A percentile compares a stretch with the other conserved stretches of the same genome.
phyloP scores from a whole-genome alignment of 1,140 invertebrate species.

The Drosophila mayri region DNA sequence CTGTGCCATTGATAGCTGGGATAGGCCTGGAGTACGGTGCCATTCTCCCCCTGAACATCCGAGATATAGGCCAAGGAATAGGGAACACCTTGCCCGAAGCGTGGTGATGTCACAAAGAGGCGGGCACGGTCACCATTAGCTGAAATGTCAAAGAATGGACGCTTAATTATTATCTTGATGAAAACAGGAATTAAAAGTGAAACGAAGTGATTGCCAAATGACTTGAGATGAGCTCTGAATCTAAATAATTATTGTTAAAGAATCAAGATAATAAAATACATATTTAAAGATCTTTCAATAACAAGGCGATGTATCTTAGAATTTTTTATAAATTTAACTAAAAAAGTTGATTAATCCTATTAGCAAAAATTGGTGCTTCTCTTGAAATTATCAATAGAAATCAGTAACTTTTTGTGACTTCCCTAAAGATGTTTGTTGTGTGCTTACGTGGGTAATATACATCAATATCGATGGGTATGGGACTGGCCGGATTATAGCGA shows the following conservation, averaged over 20 bases:
- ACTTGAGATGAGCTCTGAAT: not conserved
- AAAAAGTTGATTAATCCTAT: not conserved
- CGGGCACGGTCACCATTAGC: conserved; percentile 17
- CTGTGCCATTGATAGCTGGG: conserved; percentile 67
- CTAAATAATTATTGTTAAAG: not conserved
- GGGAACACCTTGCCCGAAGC: conserved; percentile 64
- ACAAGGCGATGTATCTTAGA: not conserved
- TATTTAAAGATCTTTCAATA: not conserved
- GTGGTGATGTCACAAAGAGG: conserved; percentile 58
- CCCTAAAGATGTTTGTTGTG: not conserved
- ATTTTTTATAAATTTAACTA: not conserved
- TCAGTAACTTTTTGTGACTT: not conserved
- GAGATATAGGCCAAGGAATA: conserved; percentile 56
- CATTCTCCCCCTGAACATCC: conserved; percentile 37
- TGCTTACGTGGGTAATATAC: conserved; percentile 63
- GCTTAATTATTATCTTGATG: not conserved
- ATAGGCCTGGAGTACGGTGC: conserved; percentile 52
- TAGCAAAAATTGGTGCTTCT: not conserved
- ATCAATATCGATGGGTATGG: conserved; percentile 67
- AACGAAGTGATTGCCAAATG: not conserved
- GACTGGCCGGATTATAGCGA: conserved; percentile 57
- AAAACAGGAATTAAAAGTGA: not conserved
- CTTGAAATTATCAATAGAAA: not conserved
- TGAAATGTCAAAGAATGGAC: conserved; percentile 9
- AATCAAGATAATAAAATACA: not conserved